Conservation (phyloP, 2,797 vertebrate species). For the Lacerta bilineata region DNA sequence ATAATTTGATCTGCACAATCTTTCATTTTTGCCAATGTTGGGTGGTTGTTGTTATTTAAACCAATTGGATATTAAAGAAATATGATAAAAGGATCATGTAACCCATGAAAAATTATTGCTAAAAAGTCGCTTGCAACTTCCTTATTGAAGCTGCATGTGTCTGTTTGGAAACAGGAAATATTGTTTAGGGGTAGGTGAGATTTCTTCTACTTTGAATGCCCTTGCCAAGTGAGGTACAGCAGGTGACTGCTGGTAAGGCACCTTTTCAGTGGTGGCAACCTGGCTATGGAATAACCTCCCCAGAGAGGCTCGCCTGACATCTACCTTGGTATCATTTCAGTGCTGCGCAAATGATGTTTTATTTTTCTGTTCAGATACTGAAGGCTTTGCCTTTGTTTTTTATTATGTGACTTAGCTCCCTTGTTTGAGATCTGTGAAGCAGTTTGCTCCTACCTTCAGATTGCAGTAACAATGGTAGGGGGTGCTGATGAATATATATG, state of each 20-base stretch:
- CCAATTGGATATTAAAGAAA: neutral
- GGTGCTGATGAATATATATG: neutral
- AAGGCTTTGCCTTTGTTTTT: neutral
- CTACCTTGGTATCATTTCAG: neutral
- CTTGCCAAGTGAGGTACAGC: neutral
- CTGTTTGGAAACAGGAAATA: neutral
- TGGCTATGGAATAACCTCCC: neutral
- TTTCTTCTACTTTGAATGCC: neutral
- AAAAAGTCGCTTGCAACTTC: neutral
- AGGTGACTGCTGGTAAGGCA: neutral
- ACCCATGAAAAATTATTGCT: constrained; percentile 4
- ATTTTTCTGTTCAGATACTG: neutral
- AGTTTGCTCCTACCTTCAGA: neutral
- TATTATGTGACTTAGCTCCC: neutral
- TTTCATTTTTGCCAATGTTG: neutral
- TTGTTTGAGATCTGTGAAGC: neutral
- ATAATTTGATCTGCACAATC: accelerated
- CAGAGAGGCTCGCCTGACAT: neutral
- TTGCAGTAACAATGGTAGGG: neutral
- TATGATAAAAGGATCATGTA: neutral
- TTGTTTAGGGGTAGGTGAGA: neutral
- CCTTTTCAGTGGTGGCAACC: neutral
- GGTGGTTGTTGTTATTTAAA: no score
- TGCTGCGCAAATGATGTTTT: neutral
- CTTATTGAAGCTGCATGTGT: neutral